phyloP scores from a whole-genome alignment of 92 coral and sea anemone genomes.

The Pocillopora grandis region DNA sequence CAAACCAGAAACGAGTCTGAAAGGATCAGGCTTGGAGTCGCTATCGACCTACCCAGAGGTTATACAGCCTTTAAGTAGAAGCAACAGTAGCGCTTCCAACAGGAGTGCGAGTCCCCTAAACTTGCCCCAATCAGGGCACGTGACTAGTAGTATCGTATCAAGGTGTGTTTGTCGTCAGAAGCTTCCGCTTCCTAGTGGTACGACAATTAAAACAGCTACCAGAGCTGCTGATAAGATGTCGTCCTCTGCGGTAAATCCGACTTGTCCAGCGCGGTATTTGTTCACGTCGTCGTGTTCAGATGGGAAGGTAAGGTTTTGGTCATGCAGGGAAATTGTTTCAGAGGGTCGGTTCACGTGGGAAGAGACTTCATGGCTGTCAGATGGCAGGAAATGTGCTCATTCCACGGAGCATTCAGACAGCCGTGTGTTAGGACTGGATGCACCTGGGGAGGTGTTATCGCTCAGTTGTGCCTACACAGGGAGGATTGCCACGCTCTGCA shows the following conservation, averaged over 20 bases:
- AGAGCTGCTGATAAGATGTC: slow-evolving; percentile 99
- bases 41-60: slow-evolving; percentile 75
- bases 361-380: slow-evolving; percentile 70
- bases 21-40: slow-evolving; percentile 50
- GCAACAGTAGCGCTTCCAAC: slow-evolving; percentile 70
- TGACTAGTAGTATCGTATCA: slow-evolving; percentile 71
- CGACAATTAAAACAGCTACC: slow-evolving; percentile 83
- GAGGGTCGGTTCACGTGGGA: slow-evolving; percentile 68
- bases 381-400: slow-evolving; percentile 10
- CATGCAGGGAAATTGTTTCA: slow-evolving; percentile 69
- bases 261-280: slow-evolving; percentile 85
- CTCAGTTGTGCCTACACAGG: slow-evolving; percentile 94
- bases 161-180: slow-evolving; percentile 71
- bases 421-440: slow-evolving; percentile 52
- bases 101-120: slow-evolving; percentile 75
- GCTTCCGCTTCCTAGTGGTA: slow-evolving; percentile 82
- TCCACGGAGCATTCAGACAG: neutral
- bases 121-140: slow-evolving; percentile 66
- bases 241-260: slow-evolving; percentile 90
- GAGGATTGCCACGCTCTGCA: slow-evolving; percentile 86
- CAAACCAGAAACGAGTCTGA: slow-evolving; percentile 59
- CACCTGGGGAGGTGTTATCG: slow-evolving; percentile 86
- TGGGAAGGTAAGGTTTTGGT: slow-evolving; percentile 92
- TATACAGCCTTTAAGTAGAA: slow-evolving; percentile 56
- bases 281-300: slow-evolving; percentile 96